These are phyloP conservation scores for Dryococelus australis DNA, from an alignment of 2,888 invertebrate genomes.

Conservation along the genomic window DNA sequence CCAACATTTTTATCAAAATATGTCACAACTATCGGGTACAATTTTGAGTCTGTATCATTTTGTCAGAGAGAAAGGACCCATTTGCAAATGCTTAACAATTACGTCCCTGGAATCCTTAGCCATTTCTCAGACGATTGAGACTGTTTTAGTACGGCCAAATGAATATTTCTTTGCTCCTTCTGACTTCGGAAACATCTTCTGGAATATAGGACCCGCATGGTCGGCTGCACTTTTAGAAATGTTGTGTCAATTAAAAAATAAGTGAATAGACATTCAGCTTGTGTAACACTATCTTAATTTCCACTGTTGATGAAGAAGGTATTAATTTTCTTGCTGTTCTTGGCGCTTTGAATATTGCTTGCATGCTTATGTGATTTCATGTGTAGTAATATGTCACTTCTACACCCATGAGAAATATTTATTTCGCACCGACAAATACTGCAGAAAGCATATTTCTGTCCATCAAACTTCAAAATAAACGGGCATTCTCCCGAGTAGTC, in stretches of 20 bases:
- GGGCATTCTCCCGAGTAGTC: not conserved
- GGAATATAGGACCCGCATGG: not conserved
- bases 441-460: not conserved
- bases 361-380: not conserved
- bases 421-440: not conserved
- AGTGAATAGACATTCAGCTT: no score
- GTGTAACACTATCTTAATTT: not conserved
- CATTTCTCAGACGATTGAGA: not conserved
- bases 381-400: not conserved
- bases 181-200: not conserved
- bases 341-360: not conserved
- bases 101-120: not conserved
- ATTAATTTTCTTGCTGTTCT: not conserved
- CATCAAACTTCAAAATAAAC: not conserved
- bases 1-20: not conserved
- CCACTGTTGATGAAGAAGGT: not conserved
- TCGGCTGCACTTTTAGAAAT: not conserved
- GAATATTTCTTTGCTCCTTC: not conserved
- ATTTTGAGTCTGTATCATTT: not conserved
- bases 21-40: not conserved
- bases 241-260: not conserved
- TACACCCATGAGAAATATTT: not conserved
- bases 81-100: not conserved
- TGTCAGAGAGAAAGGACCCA: not conserved
- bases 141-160: not conserved